Base-by-base conservation (phyloP, 2,797 vertebrate species). In the Poeciliopsis paucimaculata region DNA sequence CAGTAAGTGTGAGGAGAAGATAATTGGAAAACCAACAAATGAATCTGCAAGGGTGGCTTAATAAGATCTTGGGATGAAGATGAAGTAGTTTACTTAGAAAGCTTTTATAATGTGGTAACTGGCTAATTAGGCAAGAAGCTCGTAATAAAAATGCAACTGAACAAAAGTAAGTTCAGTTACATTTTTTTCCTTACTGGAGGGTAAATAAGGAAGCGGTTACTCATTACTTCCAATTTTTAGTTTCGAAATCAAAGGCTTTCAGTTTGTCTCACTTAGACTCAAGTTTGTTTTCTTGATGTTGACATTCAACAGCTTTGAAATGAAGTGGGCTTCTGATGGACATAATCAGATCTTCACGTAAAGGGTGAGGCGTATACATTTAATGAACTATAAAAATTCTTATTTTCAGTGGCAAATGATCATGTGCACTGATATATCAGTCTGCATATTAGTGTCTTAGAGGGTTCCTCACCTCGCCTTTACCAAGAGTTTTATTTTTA, bases 141-240 rank as follows among this genome's bases (percentile, higher is more conserved):
- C n/a, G 34, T 18, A 92, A 90, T 90, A 94, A 94, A 95, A 89
- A 86, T 74, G 87, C 85, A 90, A 84, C 71, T 72, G 70, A 93
- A 79, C 31, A 31, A 16, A 72, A 51, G 6, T 47, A 23, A 2
- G 11, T 10, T 41, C 41, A 41, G 41, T 41, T 41, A 9, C 41
- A 10, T 43, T 43, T 78, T 88, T 87, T 91, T 88, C 39, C 20
- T 76, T 41, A 41, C 18, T 36, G 10, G 20, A 39, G 13, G 26
- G 64, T 41, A 41, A 68, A 68, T 5, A 41, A 66, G 64, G 64
- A 66, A 41, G 36, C 20, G 0, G 64, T 41, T 11, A 41, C 34
- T 41, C 64, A 68, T 68, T 2, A 26, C 64, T 68, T 23, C 36
- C 23, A 53, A 34, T 28, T 47, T 31, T 11, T 23, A 41, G 12